Evolutionary conservation across 2,113 vertebrate genomes (phyloP).

Genomic region (Poecile atricapillus): DNA sequence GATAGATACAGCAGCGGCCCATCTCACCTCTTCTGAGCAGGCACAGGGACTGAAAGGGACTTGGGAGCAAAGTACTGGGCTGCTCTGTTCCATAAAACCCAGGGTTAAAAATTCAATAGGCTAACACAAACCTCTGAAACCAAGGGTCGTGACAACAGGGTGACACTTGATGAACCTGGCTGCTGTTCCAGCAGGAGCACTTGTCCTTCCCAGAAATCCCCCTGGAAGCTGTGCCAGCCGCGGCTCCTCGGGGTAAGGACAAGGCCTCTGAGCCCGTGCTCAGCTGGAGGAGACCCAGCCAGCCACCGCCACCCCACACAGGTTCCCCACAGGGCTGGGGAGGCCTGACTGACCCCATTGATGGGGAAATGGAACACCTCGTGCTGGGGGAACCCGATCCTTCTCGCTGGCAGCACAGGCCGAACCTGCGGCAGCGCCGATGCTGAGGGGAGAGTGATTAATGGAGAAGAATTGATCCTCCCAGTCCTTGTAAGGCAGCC

Average conservation of each 20-base stretch:
- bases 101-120: neutral
- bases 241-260: neutral
- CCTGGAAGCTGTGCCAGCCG: neutral
- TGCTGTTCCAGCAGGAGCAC: neutral
- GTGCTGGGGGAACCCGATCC: neutral
- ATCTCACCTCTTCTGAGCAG: neutral
- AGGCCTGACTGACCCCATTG: neutral
- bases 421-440: fast-evolving
- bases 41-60: neutral
- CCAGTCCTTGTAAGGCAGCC: neutral
- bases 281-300: neutral
- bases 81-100: neutral
- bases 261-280: fast-evolving
- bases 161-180: neutral
- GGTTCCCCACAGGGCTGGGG: neutral
- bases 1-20: neutral
- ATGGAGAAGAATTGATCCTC: slow-evolving; percentile 44
- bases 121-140: neutral
- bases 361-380: neutral
- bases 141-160: neutral
- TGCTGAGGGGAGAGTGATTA: neutral
- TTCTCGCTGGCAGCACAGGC: neutral
- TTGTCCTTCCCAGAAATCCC: neutral
- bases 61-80: neutral
- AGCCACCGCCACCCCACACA: neutral